phyloP scores from a whole-genome alignment of 2,888 invertebrate species.

The Steromphala cineraria region DNA sequence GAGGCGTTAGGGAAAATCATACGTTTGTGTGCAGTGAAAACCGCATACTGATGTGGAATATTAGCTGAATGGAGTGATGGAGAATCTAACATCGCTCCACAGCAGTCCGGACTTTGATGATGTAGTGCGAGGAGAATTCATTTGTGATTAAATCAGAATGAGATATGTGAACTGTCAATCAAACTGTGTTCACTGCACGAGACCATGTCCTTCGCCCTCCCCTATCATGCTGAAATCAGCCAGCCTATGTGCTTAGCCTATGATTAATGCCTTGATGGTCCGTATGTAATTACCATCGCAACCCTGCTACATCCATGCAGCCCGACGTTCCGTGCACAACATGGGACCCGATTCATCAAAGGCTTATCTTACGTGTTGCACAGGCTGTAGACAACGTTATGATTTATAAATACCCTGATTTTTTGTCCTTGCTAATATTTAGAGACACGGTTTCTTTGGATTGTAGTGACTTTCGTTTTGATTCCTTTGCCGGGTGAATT shows the following conservation, averaged over 20 bases:
- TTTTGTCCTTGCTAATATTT: background rate
- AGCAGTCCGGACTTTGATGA: no score
- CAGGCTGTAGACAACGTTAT: background rate
- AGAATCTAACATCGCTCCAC: no score
- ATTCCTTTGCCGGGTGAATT: no score
- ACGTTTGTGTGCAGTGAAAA: background rate
- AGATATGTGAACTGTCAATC: no score
- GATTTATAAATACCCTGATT: background rate
- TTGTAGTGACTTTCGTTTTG: background rate
- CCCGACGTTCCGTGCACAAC: background rate
- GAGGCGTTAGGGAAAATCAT: background rate
- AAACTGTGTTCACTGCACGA: no score
- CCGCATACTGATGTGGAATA: no score
- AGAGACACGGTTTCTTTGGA: background rate
- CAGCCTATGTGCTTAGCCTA: background rate
- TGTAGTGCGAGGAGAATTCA: no score
- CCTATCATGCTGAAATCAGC: background rate
- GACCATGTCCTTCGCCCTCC: background rate
- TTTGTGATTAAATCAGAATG: no score
- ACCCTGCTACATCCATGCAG: background rate
- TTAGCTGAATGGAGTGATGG: no score
- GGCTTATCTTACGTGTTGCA: background rate
- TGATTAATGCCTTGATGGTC: background rate
- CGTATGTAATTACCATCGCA: background rate
- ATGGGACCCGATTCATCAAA: background rate